Percentiles rank a stretch among this genome's conserved stretches.
These are phyloP conservation scores for Gymnocheta viridis DNA, from an alignment of 2,888 invertebrate genomes.

Conservation along the genomic window DNA sequence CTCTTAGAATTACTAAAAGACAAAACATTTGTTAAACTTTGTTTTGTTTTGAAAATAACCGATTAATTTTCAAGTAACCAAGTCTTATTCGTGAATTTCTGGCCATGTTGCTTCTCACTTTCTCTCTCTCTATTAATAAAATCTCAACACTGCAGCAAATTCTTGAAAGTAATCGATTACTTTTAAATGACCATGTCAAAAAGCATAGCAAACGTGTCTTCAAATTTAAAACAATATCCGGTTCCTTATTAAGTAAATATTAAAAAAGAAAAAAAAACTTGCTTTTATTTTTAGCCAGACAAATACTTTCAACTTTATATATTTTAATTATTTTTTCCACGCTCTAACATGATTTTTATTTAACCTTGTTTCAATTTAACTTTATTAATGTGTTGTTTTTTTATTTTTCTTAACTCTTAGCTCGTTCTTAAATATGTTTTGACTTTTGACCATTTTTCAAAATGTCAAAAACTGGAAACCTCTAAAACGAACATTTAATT, in stretches of 20 bases:
- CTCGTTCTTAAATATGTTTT: slow-evolving; percentile 6
- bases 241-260: neutral
- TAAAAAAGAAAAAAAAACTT: neutral
- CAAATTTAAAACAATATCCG: neutral
- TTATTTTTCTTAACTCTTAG: neutral
- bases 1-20: no score
- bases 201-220: no score
- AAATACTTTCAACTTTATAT: neutral
- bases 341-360: neutral
- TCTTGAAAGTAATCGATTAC: neutral
- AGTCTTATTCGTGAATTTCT: no score
- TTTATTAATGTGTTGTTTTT: neutral
- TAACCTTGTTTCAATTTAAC: neutral
- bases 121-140: no score
- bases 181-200: neutral
- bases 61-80: neutral
- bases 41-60: neutral
- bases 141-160: no score
- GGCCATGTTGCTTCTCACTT: no score
- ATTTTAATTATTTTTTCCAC: neutral
- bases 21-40: no score
- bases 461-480: slow-evolving; percentile 45
- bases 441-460: slow-evolving; percentile 50
- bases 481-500: slow-evolving; percentile 38
- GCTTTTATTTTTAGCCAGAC: neutral